A percentile compares a stretch with the other conserved stretches of the same genome.
Conservation (phyloP, 2,888 invertebrate genomes). For the Gibbula magus region DNA sequence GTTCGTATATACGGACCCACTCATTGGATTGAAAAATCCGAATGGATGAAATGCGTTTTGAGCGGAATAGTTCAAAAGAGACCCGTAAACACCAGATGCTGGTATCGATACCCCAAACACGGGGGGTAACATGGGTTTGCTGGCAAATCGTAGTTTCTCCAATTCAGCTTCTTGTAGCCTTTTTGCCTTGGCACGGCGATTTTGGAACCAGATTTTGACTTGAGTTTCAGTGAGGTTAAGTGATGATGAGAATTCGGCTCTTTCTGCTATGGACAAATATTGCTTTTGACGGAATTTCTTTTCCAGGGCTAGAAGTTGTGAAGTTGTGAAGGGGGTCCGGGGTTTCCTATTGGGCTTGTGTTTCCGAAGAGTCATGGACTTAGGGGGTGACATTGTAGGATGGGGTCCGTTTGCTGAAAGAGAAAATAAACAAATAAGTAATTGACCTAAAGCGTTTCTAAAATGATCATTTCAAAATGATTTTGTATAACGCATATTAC, state of each 20-base stretch:
- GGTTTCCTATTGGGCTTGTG: slow-evolving; percentile 96
- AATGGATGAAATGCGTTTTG: neutral
- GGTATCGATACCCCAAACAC: slow-evolving; percentile 34
- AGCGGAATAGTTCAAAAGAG: slow-evolving; percentile 21
- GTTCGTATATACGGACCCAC: slow-evolving; percentile 8
- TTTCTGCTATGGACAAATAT: slow-evolving; percentile 93
- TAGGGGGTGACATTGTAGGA: slow-evolving; percentile 50
- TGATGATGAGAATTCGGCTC: slow-evolving; percentile 93
- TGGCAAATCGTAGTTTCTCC: slow-evolving; percentile 89
- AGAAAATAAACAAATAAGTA: neutral
- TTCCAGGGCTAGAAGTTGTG: slow-evolving; percentile 90
- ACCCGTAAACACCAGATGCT: slow-evolving; percentile 19
- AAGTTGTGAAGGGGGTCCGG: slow-evolving; percentile 93
- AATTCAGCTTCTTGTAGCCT: slow-evolving; percentile 96
- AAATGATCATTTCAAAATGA: too few species aligned
- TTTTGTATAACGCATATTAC: too few species aligned
- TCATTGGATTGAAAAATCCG: slow-evolving; percentile 14
- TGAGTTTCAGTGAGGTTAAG: slow-evolving; percentile 92
- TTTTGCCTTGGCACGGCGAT: slow-evolving; percentile 90
- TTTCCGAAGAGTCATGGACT: slow-evolving; percentile 81
- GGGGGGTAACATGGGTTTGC: slow-evolving; percentile 83
- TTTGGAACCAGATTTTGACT: slow-evolving; percentile 76
- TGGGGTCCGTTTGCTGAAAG: slow-evolving; percentile 34
- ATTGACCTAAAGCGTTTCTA: too few species aligned
- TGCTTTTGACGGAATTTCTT: slow-evolving; percentile 94